Evolutionary conservation across 2,888 invertebrate species (phyloP), one percentile per base, ranked within the genome.

Genomic region (Dynastes maya): DNA sequence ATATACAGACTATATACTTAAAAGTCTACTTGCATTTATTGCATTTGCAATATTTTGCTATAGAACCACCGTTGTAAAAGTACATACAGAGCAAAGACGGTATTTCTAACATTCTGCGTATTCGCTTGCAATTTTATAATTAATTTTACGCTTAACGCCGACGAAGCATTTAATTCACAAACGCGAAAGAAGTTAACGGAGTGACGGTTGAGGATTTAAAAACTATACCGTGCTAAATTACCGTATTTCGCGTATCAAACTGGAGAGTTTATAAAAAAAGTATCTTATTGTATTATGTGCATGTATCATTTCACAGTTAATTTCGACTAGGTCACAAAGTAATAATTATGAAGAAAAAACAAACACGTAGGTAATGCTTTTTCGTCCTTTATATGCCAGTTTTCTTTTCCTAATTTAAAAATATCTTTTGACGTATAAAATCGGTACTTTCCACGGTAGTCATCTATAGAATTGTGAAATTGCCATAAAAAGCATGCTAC

Each of bases 231-330:
- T 63, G 32, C 4, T 32, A 63, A 63, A 63, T 63, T 63, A 13
- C 9, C 55, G 22, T 29, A 29, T 63, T 55, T 63, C 27, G 63
- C 63, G 63, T 63, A 13, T n/a, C 32, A 29, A 63, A 32, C 32
- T 11, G 11, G 63, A 63, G 1, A 13, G 11, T 22, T 61, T 27
- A 32, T n/a, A 27, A 63, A 63, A 63, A 63, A 55, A 32, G 11
- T 13, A 63, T 29, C 29, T 27, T 32, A 63, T 63, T 63, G 63
- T 63, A 63, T 32, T 32, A 32, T 13, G 29, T 11, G 32, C 27
- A 32, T 32, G 63, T 63, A 63, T 29, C 29, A 63, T 63, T 63
- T 63, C 29, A 63, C 63, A 63, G 29, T 63, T 22, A 29, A 63
- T 63, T 63, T 63, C 8, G 63, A 13, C 63, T 63, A 63, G 63